Conservation (phyloP, 2,113 vertebrate species). For the Triplophysa dalaica region DNA sequence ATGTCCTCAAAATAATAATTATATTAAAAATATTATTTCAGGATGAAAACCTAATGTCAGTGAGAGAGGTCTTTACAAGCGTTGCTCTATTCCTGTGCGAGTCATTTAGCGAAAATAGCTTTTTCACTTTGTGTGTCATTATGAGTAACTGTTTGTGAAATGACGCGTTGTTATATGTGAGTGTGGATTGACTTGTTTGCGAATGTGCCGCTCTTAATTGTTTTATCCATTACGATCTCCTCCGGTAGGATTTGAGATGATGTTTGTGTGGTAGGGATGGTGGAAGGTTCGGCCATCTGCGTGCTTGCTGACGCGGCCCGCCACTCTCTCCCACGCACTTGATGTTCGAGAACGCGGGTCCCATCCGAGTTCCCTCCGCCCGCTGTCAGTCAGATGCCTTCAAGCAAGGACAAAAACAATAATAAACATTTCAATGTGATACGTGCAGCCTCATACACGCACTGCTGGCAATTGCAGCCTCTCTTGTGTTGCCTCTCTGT, state of each 20-base stretch:
- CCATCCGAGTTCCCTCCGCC: conserved; percentile 9
- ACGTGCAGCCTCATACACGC: conserved; percentile 39
- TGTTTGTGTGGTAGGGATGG: conserved; percentile 65
- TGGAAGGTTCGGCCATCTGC: conserved; percentile 66
- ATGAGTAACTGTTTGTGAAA: conserved; percentile 6
- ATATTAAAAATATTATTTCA: too few relatives aligned
- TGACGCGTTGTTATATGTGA: conserved; percentile 57
- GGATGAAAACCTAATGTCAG: background rate
- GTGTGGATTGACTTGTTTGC: conserved; percentile 50
- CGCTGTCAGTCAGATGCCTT: conserved; percentile 59
- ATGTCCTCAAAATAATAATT: background rate
- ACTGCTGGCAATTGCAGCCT: conserved; percentile 57
- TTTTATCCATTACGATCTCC: conserved; percentile 64
- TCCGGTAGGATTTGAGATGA: conserved; percentile 58
- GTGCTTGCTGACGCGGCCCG: conserved; percentile 35
- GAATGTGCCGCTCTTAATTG: conserved; percentile 64
- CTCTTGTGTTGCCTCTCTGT: conserved; percentile 54
- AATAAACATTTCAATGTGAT: conserved; percentile 57
- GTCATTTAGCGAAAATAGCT: too few relatives aligned
- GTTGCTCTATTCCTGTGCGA: background rate
- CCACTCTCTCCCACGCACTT: conserved; percentile 37
- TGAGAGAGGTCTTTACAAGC: too few relatives aligned
- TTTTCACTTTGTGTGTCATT: background rate
- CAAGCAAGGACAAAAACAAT: conserved; percentile 66
- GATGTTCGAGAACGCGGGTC: conserved; percentile 59